Evolutionary conservation across 2,888 invertebrate species (phyloP), one percentile per base, ranked within the genome.

Genomic region (Ptychoptera contaminata): DNA sequence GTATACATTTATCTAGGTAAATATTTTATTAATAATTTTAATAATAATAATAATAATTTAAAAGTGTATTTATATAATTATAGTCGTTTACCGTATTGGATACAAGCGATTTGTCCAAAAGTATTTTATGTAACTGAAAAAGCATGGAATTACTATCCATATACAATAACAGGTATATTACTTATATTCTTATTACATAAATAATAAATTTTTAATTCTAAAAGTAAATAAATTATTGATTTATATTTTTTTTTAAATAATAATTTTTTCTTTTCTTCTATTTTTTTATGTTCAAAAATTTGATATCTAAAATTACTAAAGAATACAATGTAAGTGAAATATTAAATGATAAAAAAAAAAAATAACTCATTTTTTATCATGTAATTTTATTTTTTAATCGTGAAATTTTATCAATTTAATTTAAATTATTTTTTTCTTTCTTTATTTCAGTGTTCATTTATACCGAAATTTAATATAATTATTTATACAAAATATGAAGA

Each of bases 101-200:
- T 91, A 44, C 86, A 88, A 65, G 78, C 86, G 4, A 65, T 92
- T 54, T 78, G 86, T 57, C 92, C 92, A 51, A 80, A 82, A 63
- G 80, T 92, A 60, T 91, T 92, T 68, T 93, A 92, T 65, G 77
- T 92, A 14, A 91, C 83, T 46, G 92, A 92, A 66, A 91, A 90
- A 60, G 87, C 91, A 11, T 92, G 91, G 91, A 92, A 93, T 65
- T 92, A 84, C 66, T 93, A 88, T 68, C 92, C 92, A 10, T 87
- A 77, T 56, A 91, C 91, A 15, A 77, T 84, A 43, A 91, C 86
- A 67, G 81, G 80, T 79, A 72, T 68, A 53, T 56, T 46, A 35
- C 10, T 16, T n/a, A 23, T 12, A 8, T n/a, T 23, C 16, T 23
- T 38, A 36, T 37, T 9, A 43, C 43, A 34, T 15, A 32, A 35